A percentile compares a stretch with the other conserved stretches of the same genome.
phyloP scores from a whole-genome alignment of 2,888 invertebrate genomes.

The Cecidostiba fungosa region DNA sequence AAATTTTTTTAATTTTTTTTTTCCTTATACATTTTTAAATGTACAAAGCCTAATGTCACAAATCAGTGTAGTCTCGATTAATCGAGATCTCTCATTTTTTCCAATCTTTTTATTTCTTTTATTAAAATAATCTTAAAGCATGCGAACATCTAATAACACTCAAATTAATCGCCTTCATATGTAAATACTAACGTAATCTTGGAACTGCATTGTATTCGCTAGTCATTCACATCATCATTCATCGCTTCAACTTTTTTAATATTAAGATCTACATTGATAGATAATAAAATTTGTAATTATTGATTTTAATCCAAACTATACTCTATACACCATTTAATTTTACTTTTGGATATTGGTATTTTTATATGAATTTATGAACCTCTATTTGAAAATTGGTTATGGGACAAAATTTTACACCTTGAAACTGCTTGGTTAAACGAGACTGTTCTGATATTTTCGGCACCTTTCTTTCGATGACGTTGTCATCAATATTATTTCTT shows the following conservation, averaged over 20 bases:
- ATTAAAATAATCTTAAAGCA: constrained; percentile 24
- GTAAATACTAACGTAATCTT: constrained; percentile 45
- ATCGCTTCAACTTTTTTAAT: constrained; percentile 46
- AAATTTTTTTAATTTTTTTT: constrained; percentile 18
- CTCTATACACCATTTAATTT: constrained; percentile 16
- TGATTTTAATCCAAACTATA: constrained; percentile 3
- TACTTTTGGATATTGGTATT: constrained; percentile 37
- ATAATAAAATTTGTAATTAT: constrained; percentile 22
- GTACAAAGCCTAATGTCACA: background rate
- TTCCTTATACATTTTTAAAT: background rate
- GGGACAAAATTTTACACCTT: constrained; percentile 46
- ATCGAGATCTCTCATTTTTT: constrained; percentile 41
- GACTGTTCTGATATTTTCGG: constrained; percentile 54
- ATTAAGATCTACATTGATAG: constrained; percentile 11
- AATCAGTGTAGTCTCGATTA: constrained; percentile 51
- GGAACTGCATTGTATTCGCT: constrained; percentile 46
- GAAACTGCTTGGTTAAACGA: constrained; percentile 62
- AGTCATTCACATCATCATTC: constrained; percentile 53
- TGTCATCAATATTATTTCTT: constrained; percentile 10
- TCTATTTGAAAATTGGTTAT: constrained; percentile 55
- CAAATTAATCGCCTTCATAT: constrained; percentile 21
- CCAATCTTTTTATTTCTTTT: background rate
- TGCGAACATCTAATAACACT: constrained; percentile 38
- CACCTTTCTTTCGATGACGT: background rate
- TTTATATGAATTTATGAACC: constrained; percentile 23